A percentile compares a stretch with the other conserved stretches of the same genome.
Conservation (phyloP, 1,140 invertebrate genomes). For the Calephelis virginiensis region DNA sequence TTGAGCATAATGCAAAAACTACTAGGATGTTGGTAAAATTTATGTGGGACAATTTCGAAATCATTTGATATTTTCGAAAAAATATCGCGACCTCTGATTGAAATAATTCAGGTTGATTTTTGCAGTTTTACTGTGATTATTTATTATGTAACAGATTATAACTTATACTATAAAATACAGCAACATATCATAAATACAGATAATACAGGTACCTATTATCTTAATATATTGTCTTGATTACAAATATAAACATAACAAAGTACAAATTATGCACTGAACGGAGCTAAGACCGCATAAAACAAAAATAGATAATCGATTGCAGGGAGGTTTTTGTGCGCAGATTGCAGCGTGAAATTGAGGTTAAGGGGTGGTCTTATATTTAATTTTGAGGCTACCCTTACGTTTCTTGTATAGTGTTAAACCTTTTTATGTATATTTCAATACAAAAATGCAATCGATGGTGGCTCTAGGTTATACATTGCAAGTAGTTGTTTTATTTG, state of each 20-base stretch:
- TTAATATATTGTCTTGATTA: neutral
- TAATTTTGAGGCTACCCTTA: conserved; percentile 2
- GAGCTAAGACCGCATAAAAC: conserved; percentile 63
- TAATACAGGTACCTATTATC: neutral
- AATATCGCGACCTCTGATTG: too few species aligned
- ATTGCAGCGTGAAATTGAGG: conserved; percentile 51
- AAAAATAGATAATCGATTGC: conserved; percentile 51
- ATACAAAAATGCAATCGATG: too few species aligned
- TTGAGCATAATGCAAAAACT: too few species aligned
- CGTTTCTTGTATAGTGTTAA: neutral
- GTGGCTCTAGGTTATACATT: too few species aligned
- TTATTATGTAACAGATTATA: too few species aligned
- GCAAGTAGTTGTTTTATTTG: too few species aligned
- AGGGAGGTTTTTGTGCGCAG: conserved; percentile 55
- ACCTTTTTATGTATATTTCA: too few species aligned
- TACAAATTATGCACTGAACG: neutral
- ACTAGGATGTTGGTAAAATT: too few species aligned
- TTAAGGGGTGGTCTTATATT: conserved; percentile 50
- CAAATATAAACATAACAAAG: neutral
- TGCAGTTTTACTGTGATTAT: too few species aligned
- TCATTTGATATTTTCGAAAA: too few species aligned
- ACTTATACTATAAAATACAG: neutral
- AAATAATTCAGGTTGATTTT: too few species aligned
- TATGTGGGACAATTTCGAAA: too few species aligned
- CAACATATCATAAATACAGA: neutral